These are phyloP conservation scores for Rutpela maculata DNA, from an alignment of 2,888 invertebrate species.

Conservation along the genomic window DNA sequence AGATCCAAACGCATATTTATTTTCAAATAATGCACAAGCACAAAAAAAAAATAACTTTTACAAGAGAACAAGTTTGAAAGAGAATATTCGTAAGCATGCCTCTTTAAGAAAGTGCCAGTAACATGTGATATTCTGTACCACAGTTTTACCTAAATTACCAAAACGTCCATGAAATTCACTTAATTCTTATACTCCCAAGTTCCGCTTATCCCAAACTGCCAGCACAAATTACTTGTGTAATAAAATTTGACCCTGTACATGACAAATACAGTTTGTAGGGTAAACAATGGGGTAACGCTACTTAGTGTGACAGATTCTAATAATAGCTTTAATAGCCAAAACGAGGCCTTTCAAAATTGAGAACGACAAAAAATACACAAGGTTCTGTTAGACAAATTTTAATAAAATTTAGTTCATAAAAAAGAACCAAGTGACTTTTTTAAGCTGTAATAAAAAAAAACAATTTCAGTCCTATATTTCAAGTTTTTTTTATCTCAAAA, in stretches of 20 bases:
- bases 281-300: constrained; percentile 43
- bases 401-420: no score
- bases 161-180: constrained; percentile 28
- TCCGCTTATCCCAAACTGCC: constrained; percentile 8
- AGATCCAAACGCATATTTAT: no score
- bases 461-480: no score
- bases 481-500: no score
- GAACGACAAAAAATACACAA: not conserved
- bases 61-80: no score
- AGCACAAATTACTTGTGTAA: constrained; percentile 27
- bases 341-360: not conserved
- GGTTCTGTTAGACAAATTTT: not conserved
- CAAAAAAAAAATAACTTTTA: no score
- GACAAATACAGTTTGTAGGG: constrained; percentile 31
- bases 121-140: constrained; percentile 2
- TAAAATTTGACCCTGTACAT: constrained; percentile 38
- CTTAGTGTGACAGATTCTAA: constrained; percentile 35
- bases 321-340: constrained; percentile 20
- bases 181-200: constrained; percentile 4
- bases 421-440: no score
- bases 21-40: no score
- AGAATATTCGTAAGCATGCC: no score
- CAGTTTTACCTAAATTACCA: constrained; percentile 24
- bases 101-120: not conserved
- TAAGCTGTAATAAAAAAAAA: no score